Percentiles rank a stretch among this genome's conserved stretches.
These are phyloP conservation scores for Triplophysa rosa DNA, from an alignment of 2,113 vertebrate genomes.

Conservation along the genomic window DNA sequence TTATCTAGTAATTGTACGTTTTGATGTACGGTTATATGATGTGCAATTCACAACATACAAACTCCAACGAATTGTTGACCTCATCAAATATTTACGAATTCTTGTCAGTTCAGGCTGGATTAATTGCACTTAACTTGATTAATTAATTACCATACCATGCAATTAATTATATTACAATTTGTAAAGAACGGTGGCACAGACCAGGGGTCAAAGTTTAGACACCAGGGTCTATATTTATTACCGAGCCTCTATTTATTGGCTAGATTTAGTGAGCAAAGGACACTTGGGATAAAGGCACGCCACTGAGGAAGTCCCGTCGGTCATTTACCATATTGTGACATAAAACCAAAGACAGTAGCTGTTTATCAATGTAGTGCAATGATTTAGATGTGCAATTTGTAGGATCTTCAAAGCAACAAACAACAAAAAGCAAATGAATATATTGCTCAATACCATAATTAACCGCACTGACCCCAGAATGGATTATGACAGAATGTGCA, in stretches of 20 bases:
- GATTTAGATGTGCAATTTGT: slow-evolving; percentile 22
- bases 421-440: background rate
- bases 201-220: slow-evolving; percentile 21
- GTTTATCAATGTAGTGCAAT: background rate
- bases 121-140: too few species aligned
- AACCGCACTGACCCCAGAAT: background rate
- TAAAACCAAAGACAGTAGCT: background rate
- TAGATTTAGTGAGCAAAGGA: slow-evolving; percentile 2
- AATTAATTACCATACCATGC: too few species aligned
- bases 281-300: background rate
- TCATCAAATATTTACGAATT: too few species aligned
- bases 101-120: too few species aligned
- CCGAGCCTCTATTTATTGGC: slow-evolving; percentile 25
- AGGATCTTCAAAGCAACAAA: background rate
- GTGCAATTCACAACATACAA: too few species aligned
- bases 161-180: too few species aligned
- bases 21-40: too few species aligned
- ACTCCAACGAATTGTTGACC: too few species aligned
- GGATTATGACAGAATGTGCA: background rate
- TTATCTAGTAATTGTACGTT: too few species aligned
- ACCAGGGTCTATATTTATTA: slow-evolving; percentile 6
- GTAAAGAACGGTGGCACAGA: background rate
- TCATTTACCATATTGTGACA: slow-evolving; percentile 10
- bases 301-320: background rate
- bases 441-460: slow-evolving; percentile 2